Base-by-base conservation (phyloP, 2,797 vertebrate species). In the Myotis myotis region DNA sequence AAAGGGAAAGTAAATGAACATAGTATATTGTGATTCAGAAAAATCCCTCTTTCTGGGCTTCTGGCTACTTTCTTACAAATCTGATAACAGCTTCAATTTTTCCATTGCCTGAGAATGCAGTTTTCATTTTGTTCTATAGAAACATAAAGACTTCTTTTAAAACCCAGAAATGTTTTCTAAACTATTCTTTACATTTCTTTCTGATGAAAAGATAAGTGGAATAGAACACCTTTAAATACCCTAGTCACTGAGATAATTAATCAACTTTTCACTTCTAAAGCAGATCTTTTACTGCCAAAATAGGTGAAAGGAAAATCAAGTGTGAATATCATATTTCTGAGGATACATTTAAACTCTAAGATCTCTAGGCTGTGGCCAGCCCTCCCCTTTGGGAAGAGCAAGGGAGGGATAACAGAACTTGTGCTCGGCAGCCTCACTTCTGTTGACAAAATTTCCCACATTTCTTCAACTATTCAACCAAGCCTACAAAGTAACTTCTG, bases 1-100 rank as follows among this genome's bases (percentile, higher is more conserved):
- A 97, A 97, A 81, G 4, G 78, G 33, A 92, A 70, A 44, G 70
- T 85, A 76, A 91, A 84, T 68, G 70, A 92, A 86, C 44, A 49
- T 1, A 70, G 66, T 12, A n/a, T 23, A 51, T 8, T 41, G 6
- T 28, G 47, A 89, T 36, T 82, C 84, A 88, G 74, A 95, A 97
- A 96, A 86, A 74, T 20, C 41, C 80, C 1, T 28, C 36, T 51
- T 64, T 80, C 30, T 53, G 87, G 30, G 30, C 11, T 76, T 91
- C 20, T 68, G 78, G 25, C 11, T 55, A 79, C 15, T 71, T 89
- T 23, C 85, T 66, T 87, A 28, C 70, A 83, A 90, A 93, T 72
- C 28, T 64, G 44, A 7, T 51, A 76, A 70, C 8, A 85, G 62
- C 47, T 74, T 80, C n/a, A 1, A 62, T 85, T 88, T 82, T 89